Evolutionary conservation across 1,140 invertebrate genomes (phyloP).

Genomic region (Papilio dardanus): DNA sequence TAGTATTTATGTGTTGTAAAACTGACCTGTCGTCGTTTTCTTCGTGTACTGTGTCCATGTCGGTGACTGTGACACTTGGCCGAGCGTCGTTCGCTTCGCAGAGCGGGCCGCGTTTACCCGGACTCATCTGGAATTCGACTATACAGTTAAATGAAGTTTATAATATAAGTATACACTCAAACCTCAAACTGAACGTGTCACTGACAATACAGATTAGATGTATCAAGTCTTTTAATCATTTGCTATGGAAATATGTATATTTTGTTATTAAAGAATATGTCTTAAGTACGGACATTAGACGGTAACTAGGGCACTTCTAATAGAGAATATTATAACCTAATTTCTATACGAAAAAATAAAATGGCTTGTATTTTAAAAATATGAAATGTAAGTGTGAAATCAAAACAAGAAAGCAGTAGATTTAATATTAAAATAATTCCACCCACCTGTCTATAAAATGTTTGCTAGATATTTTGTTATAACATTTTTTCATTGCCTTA

Average conservation of each 20-base stretch:
- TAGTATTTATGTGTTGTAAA: neutral
- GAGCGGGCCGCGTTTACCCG: conserved; percentile 59
- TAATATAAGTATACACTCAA: conserved; percentile 4
- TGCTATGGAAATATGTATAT: neutral
- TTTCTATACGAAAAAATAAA: neutral
- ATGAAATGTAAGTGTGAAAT: neutral
- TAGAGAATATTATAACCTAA: no score
- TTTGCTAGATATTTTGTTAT: conserved; percentile 63
- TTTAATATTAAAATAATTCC: conserved; percentile 34
- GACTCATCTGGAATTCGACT: conserved; percentile 66
- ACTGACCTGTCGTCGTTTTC: conserved; percentile 77
- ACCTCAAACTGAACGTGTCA: neutral
- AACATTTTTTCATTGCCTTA: conserved; percentile 75
- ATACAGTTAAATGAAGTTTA: conserved; percentile 19
- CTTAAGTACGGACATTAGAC: no score
- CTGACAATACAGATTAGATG: neutral
- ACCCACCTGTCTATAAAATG: conserved; percentile 68
- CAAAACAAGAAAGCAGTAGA: neutral
- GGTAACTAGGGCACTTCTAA: no score
- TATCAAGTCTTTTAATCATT: neutral
- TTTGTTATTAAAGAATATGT: no score
- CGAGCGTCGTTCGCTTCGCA: conserved; percentile 63
- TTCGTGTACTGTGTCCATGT: conserved; percentile 78
- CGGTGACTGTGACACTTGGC: conserved; percentile 70
- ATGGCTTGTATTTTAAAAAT: neutral